These are phyloP conservation scores for Melitaea athalia DNA, from an alignment of 2,888 invertebrate species.

Conservation along the genomic window DNA sequence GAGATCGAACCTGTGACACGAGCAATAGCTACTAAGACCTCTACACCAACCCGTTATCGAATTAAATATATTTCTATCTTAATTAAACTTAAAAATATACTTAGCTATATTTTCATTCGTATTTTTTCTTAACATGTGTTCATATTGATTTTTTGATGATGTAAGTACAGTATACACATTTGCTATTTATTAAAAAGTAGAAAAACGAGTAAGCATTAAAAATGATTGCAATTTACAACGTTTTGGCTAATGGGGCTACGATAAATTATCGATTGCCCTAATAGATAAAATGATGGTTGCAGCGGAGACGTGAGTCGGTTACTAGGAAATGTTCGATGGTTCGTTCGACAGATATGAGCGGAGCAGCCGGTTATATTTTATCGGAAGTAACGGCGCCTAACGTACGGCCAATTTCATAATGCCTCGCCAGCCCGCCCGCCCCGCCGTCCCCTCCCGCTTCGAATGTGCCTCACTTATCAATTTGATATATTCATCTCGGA, in stretches of 20 bases:
- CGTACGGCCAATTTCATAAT: slow-evolving; percentile 83
- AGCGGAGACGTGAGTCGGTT: slow-evolving; percentile 61
- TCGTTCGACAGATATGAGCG: slow-evolving; percentile 78
- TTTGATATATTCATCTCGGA: slow-evolving; percentile 79
- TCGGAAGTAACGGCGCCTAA: slow-evolving; percentile 80
- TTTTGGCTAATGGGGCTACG: slow-evolving; percentile 42
- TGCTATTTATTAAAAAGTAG: neutral
- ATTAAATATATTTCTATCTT: too few relatives aligned
- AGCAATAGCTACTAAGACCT: too few relatives aligned
- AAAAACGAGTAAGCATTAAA: neutral
- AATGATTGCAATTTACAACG: neutral
- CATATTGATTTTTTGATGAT: neutral
- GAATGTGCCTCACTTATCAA: slow-evolving; percentile 80
- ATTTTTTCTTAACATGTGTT: too few relatives aligned
- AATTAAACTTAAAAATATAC: too few relatives aligned
- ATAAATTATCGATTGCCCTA: slow-evolving; percentile 63
- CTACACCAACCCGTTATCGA: too few relatives aligned
- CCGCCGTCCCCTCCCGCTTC: slow-evolving; percentile 54
- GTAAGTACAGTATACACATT: neutral
- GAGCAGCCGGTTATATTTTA: slow-evolving; percentile 78
- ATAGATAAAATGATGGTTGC: slow-evolving; percentile 65
- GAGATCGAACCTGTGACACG: too few relatives aligned
- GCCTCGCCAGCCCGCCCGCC: slow-evolving; percentile 57
- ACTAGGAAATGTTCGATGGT: slow-evolving; percentile 55
- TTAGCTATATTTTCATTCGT: too few relatives aligned